phyloP scores from a whole-genome alignment of 2,888 invertebrate genomes.

The Nyleta sp. region DNA sequence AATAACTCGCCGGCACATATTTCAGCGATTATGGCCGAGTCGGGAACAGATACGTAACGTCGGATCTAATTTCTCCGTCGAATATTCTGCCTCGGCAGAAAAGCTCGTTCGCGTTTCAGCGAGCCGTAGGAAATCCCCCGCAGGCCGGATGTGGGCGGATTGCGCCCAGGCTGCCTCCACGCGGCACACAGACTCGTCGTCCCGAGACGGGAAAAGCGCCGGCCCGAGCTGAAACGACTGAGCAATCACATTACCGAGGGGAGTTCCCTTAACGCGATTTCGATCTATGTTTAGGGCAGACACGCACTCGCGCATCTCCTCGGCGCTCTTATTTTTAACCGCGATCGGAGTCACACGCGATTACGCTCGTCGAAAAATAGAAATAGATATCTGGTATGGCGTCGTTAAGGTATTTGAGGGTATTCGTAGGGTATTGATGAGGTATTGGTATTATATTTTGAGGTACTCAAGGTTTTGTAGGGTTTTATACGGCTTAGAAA shows the following conservation, averaged over 20 bases:
- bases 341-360: not conserved
- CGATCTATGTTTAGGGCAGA: conserved; percentile 68
- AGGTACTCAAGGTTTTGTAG: too few relatives aligned
- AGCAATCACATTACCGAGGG: conserved; percentile 76
- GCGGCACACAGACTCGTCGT: conserved; percentile 32
- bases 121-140: conserved; percentile 64
- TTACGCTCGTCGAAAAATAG: conserved; percentile 15
- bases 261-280: conserved; percentile 75
- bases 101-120: conserved; percentile 71
- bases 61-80: conserved; percentile 45
- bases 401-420: too few relatives aligned
- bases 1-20: conserved; percentile 48
- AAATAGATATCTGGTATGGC: too few relatives aligned
- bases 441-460: too few relatives aligned
- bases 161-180: conserved; percentile 51
- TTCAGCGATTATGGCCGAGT: conserved; percentile 44
- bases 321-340: conserved; percentile 53
- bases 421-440: too few relatives aligned
- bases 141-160: conserved; percentile 65
- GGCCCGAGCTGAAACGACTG: conserved; percentile 72
- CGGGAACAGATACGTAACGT: conserved; percentile 32
- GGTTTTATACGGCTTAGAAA: too few relatives aligned
- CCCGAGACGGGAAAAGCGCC: conserved; percentile 68
- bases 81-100: conserved; percentile 71
- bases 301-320: conserved; percentile 12